phyloP scores from a whole-genome alignment of 2,888 invertebrate genomes.

The Pseudeuparius sepicola region DNA sequence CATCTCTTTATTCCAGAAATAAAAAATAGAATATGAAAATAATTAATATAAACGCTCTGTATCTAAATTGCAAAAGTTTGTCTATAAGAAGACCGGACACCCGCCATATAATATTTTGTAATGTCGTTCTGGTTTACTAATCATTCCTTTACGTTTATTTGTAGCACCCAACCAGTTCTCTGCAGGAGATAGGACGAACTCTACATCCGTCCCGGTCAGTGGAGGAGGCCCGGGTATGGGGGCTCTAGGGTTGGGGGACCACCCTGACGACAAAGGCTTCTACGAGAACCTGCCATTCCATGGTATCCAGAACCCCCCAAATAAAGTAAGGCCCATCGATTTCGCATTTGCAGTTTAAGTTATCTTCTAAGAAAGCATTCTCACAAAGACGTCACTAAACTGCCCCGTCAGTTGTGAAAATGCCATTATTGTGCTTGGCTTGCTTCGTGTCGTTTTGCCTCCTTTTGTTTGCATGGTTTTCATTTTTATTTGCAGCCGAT shows the following conservation, averaged over 20 bases:
- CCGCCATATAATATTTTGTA: slow-evolving; percentile 1
- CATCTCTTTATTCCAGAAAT: too few species aligned
- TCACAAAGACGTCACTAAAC: too few species aligned
- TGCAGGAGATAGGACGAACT: slow-evolving; percentile 44
- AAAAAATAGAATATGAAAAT: too few species aligned
- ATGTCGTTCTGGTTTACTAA: neutral
- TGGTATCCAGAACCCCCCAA: slow-evolving; percentile 85
- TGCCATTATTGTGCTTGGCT: too few species aligned
- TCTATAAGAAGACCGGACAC: neutral
- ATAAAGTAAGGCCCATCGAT: slow-evolving; percentile 76
- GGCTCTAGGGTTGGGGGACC: slow-evolving; percentile 47
- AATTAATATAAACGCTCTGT: neutral
- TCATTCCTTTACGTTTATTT: slow-evolving; percentile 18
- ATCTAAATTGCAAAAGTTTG: neutral
- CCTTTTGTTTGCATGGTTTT: too few species aligned
- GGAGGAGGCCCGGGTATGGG: slow-evolving; percentile 39
- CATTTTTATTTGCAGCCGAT: slow-evolving; percentile 44
- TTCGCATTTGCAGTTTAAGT: too few species aligned
- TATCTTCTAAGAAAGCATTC: too few species aligned
- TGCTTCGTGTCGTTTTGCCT: too few species aligned
- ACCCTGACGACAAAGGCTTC: slow-evolving; percentile 61
- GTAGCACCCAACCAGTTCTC: slow-evolving; percentile 43
- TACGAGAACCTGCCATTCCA: slow-evolving; percentile 95
- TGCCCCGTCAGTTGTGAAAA: too few species aligned
- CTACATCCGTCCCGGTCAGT: too few species aligned